phyloP scores from a whole-genome alignment of 1,140 invertebrate genomes.

The Drusus annulatus region DNA sequence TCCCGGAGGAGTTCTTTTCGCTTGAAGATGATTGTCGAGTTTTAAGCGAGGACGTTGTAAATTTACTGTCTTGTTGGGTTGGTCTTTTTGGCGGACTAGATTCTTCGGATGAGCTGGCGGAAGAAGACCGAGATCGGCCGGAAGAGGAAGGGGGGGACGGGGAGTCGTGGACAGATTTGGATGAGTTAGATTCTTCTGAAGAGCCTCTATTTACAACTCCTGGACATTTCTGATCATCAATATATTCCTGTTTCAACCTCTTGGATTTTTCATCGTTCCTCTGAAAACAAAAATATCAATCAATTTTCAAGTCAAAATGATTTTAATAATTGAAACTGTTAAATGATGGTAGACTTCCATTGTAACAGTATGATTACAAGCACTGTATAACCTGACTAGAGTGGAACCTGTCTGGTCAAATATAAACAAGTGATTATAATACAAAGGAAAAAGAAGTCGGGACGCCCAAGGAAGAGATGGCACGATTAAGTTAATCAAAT shows the following conservation, averaged over 20 bases:
- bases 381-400: no score
- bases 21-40: not conserved
- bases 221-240: not conserved
- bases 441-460: no score
- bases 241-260: conserved; percentile 24
- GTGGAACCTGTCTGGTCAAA: no score
- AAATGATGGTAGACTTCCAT: no score
- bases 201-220: not conserved
- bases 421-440: no score
- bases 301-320: no score
- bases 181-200: not conserved
- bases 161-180: not conserved
- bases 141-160: not conserved
- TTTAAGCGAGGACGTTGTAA: conserved; percentile 19
- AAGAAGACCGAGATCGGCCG: conserved; percentile 9
- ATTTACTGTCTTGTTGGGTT: not conserved
- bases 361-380: no score
- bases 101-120: conserved; percentile 32
- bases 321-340: no score
- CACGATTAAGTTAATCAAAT: no score
- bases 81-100: not conserved
- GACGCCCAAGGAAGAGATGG: no score
- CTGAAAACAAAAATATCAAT: conserved; percentile 31
- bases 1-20: conserved; percentile 7
- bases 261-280: conserved; percentile 4